Conservation (phyloP, 2,888 invertebrate genomes). For the Catocala sponsa region DNA sequence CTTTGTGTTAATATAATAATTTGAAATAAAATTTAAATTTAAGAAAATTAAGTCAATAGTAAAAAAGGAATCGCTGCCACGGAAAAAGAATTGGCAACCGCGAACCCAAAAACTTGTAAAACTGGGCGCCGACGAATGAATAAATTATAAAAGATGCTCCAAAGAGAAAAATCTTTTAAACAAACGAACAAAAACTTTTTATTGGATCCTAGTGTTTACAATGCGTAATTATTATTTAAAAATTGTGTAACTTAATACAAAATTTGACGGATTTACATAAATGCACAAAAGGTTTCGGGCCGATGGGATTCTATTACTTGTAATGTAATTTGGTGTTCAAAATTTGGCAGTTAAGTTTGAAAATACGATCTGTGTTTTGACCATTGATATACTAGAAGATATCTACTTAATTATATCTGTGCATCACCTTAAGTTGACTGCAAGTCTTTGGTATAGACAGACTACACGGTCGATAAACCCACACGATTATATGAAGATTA, state of each 20-base stretch:
- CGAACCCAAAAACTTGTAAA: constrained; percentile 48
- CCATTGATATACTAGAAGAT: too few relatives aligned
- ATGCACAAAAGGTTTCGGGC: not conserved
- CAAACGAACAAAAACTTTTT: constrained; percentile 51
- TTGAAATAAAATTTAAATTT: not conserved
- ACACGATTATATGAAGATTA: too few relatives aligned
- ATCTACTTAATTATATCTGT: too few relatives aligned
- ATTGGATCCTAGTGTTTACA: constrained; percentile 50
- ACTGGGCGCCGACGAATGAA: constrained; percentile 58
- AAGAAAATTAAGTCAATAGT: constrained; percentile 30
- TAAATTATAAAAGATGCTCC: constrained; percentile 62
- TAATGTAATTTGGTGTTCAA: not conserved
- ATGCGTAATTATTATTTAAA: constrained; percentile 50
- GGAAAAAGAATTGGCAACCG: constrained; percentile 41
- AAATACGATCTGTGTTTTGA: too few relatives aligned
- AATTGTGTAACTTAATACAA: constrained; percentile 46
- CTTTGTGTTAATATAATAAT: not conserved
- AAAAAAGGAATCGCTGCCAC: constrained; percentile 34
- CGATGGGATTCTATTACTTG: not conserved
- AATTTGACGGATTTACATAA: constrained; percentile 36
- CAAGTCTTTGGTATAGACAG: too few relatives aligned
- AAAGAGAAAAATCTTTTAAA: constrained; percentile 55
- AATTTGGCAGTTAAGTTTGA: not conserved
- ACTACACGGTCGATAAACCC: too few relatives aligned
- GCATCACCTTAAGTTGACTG: too few relatives aligned